Evolutionary conservation across 2,797 vertebrate species (phyloP).

Genomic region (Ctenopoma multispine): DNA sequence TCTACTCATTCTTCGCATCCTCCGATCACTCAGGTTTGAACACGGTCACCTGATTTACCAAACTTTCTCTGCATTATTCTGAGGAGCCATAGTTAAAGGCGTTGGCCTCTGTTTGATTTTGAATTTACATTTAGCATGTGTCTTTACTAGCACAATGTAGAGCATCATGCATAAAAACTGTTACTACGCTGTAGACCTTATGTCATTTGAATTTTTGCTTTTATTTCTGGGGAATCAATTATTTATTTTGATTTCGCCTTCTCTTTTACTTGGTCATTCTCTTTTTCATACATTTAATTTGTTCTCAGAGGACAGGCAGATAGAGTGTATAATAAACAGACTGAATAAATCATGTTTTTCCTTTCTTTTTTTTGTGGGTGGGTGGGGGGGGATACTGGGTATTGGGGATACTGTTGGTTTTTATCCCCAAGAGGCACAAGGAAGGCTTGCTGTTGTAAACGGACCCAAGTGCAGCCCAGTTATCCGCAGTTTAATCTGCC

Average conservation of each 20-base stretch:
- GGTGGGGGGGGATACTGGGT: constrained; percentile 30
- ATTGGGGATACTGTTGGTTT: constrained; percentile 68
- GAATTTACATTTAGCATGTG: constrained; percentile 15
- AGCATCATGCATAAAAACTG: constrained; percentile 31
- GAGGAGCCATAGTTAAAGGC: constrained; percentile 1
- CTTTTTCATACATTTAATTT: constrained; percentile 81
- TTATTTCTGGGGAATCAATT: constrained; percentile 44
- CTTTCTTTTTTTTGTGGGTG: constrained; percentile 27
- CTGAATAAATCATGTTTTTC: constrained; percentile 83
- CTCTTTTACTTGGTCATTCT: constrained; percentile 28
- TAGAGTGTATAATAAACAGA: constrained; percentile 81
- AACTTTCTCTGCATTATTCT: constrained; percentile 2
- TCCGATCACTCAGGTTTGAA: too few relatives aligned
- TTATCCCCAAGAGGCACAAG: constrained; percentile 70
- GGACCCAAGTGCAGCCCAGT: constrained; percentile 74
- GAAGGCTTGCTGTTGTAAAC: constrained; percentile 71
- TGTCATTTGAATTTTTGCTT: constrained; percentile 39
- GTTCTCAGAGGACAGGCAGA: constrained; percentile 80
- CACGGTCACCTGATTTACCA: too few relatives aligned
- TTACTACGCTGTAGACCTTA: constrained; percentile 21
- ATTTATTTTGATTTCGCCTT: constrained; percentile 51
- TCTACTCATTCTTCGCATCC: constrained; percentile 31
- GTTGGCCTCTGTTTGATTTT: constrained; percentile 14
- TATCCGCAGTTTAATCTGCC: constrained; percentile 76
- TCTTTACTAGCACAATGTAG: constrained; percentile 30